A percentile compares a stretch with the other conserved stretches of the same genome.
phyloP scores from a whole-genome alignment of 2,113 vertebrate genomes.

The Gnathonemus echidnorhynchus region DNA sequence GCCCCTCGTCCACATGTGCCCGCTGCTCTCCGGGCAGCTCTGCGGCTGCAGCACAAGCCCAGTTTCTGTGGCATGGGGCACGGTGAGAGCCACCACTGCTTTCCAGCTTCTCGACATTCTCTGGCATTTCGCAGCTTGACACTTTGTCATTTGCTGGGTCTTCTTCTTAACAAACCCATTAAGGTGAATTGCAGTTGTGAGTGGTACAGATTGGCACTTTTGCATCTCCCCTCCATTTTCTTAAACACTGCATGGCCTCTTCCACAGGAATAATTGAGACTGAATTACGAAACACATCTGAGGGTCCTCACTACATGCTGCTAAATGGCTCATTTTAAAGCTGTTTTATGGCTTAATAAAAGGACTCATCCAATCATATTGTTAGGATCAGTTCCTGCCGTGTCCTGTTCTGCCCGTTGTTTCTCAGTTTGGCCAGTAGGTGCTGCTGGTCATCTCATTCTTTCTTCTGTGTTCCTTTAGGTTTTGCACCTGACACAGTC shows the following conservation, averaged over 20 bases:
- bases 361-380: background rate
- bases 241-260: background rate
- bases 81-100: background rate
- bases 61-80: background rate
- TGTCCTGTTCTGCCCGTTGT: background rate
- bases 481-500: background rate
- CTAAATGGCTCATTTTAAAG: background rate
- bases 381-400: background rate
- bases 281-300: background rate
- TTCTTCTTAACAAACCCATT: background rate
- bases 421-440: background rate
- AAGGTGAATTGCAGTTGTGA: background rate
- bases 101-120: background rate
- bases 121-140: background rate
- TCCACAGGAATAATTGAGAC: background rate
- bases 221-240: background rate
- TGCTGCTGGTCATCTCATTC: background rate
- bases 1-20: background rate
- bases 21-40: background rate
- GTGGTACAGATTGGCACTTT: background rate
- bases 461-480: background rate
- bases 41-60: background rate
- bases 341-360: background rate
- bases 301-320: background rate
- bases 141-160: background rate